Conservation (phyloP, 2,888 invertebrate genomes). For the Stenoptilia bipunctidactyla region DNA sequence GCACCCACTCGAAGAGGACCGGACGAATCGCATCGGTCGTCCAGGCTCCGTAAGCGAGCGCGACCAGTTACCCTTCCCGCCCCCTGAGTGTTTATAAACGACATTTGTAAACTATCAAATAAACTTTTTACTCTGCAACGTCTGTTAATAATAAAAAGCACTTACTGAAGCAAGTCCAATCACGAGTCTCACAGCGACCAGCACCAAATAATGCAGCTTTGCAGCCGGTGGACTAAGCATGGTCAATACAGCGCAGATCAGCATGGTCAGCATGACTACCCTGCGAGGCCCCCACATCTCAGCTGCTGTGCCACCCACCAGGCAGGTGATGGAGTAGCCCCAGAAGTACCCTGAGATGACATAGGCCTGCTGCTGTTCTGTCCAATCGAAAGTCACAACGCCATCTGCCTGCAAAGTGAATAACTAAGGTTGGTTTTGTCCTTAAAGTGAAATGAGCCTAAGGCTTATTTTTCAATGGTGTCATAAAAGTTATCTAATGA, state of each 20-base stretch:
- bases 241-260: slow-evolving; percentile 68
- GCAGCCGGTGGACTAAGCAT: slow-evolving; percentile 74
- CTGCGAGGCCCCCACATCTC: slow-evolving; percentile 74
- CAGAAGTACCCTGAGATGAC: slow-evolving; percentile 71
- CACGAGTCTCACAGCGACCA: slow-evolving; percentile 70
- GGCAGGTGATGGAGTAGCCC: slow-evolving; percentile 74
- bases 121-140: no score
- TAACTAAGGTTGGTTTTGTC: neutral
- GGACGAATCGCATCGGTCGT: no score
- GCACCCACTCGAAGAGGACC: no score
- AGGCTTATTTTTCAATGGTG: no score
- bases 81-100: no score
- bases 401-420: slow-evolving; percentile 39
- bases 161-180: slow-evolving; percentile 75
- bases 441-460: no score
- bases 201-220: slow-evolving; percentile 63
- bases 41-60: no score
- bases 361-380: slow-evolving; percentile 72
- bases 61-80: no score
- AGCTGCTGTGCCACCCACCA: slow-evolving; percentile 74
- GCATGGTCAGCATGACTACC: slow-evolving; percentile 69
- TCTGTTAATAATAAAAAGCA: no score
- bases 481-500: no score
- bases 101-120: no score
- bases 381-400: slow-evolving; percentile 66